Conservation (phyloP, 64 coral and sea anemone species). For the Montipora foliosa region DNA sequence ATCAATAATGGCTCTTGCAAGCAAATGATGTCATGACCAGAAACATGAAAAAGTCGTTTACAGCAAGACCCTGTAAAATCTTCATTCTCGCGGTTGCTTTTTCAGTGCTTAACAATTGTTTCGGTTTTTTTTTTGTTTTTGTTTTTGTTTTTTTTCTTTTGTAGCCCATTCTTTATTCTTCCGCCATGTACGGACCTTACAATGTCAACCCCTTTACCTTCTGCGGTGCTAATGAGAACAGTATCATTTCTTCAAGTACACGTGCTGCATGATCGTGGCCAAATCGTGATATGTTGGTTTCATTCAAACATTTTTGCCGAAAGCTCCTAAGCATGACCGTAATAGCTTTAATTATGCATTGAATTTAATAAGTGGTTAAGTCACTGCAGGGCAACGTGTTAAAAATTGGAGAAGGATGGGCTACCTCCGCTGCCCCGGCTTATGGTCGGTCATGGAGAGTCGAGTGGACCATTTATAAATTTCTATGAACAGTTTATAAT, state of each 20-base stretch:
- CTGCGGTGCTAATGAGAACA: not conserved
- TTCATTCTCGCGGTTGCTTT: no score
- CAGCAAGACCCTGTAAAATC: no score
- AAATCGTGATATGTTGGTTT: not conserved
- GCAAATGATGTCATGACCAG: no score
- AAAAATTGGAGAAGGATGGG: not conserved
- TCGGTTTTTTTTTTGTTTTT: no score
- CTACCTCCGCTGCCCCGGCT: no score
- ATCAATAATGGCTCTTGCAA: no score
- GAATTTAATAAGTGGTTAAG: not conserved
- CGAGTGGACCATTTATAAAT: no score
- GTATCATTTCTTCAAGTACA: constrained; percentile 29
- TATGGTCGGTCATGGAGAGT: no score
- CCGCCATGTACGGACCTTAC: not conserved
- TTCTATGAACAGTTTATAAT: no score
- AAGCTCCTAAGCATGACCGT: not conserved
- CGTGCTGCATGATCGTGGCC: not conserved
- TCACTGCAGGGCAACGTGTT: not conserved
- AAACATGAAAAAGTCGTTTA: no score
- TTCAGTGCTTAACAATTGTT: no score
- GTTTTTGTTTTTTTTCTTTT: not conserved
- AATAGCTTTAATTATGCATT: constrained; percentile 2
- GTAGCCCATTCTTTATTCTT: not conserved
- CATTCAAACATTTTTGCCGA: not conserved
- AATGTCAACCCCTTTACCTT: no score